Base-by-base conservation (phyloP, 1,140 invertebrate species). In the Eumeta japonica region DNA sequence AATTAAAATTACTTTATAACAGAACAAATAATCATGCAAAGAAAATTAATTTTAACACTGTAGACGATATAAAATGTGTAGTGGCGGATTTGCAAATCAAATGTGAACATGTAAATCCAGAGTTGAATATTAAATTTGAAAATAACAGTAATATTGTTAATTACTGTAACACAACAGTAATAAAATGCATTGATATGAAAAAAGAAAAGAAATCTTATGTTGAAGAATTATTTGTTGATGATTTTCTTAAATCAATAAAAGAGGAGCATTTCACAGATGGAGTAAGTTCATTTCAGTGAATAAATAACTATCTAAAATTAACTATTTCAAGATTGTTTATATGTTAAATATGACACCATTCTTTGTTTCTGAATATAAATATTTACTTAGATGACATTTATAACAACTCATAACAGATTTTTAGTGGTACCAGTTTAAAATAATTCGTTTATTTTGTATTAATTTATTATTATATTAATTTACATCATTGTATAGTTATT, bases 1-100 rank as follows among this genome's bases (percentile, higher is more conserved):
- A 52, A 32, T 43, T 39, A 19, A 13, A 19, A 29, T 35, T 57
- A 17, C 29, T 41, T 16, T 16, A 49, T 39, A 17, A 15, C 13
- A 17, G 18, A 10, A 40, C n/a, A n/a, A n/a, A n/a, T n/a, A n/a
- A n/a, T n/a, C n/a, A 37, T 12, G 7, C 32, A 15, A 56, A 51
- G 20, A 51, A 36, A 44, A 45, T 53, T 2, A 35, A 28, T n/a
- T 56, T 58, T 39, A 39, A 47, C 28, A 47, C 52, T 38, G 38
- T 58, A 28, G 30, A 36, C 35, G 49, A 61, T 7, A 41, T 55
- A 7, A 55, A 52, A 46, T 36, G 46, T 11, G 5, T n/a, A 29
- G 4, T 29, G 13, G 4, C 4, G 10, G 11, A n/a, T n/a, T 11
- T 29, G 4, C 36, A 56, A 37, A 39, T 50, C 11, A 38, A 40